Percentiles rank a stretch among this genome's conserved stretches.
phyloP scores from a whole-genome alignment of 2,113 vertebrate species.

The Otus sunia region DNA sequence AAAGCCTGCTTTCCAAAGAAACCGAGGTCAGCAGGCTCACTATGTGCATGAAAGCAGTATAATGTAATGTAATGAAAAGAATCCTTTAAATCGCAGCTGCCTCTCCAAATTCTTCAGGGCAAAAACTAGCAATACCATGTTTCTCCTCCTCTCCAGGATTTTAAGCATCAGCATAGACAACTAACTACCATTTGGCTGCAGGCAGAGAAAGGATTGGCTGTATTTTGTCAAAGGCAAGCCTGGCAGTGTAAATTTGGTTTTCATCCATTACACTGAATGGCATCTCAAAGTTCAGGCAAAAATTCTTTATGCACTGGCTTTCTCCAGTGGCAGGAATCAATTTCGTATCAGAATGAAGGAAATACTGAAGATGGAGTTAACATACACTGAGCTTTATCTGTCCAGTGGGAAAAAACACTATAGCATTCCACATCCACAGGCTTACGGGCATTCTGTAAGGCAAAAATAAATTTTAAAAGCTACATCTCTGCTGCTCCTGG shows the following conservation, averaged over 20 bases:
- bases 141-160: background rate
- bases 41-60: background rate
- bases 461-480: background rate
- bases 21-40: background rate
- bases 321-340: background rate
- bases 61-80: background rate
- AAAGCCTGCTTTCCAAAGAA: background rate
- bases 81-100: background rate
- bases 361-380: background rate
- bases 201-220: background rate
- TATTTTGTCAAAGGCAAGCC: slow-evolving; percentile 21
- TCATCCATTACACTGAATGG: background rate
- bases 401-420: background rate
- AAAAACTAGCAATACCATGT: background rate
- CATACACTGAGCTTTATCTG: background rate
- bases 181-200: background rate
- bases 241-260: background rate
- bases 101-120: background rate
- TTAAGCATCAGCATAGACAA: background rate
- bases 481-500: background rate
- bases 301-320: background rate
- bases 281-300: background rate
- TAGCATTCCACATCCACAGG: background rate
- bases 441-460: background rate
- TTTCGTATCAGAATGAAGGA: background rate